Evolutionary conservation across 2,113 vertebrate species (phyloP).

Genomic region (Ploceus nigricollis): DNA sequence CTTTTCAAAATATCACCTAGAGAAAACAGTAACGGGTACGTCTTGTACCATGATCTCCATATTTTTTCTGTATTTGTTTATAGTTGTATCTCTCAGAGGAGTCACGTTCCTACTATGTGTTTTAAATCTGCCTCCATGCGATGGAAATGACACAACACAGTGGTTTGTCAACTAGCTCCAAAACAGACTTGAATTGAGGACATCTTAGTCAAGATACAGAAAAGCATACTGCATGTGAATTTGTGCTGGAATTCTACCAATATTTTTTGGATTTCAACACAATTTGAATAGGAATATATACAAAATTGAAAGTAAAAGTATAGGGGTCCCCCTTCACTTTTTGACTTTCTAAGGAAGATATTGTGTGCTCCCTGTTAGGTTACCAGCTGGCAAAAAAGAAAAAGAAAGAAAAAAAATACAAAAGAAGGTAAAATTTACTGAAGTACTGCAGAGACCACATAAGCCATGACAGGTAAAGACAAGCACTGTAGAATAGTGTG

Average conservation of each 20-base stretch:
- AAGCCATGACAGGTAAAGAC: not conserved
- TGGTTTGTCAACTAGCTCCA: not conserved
- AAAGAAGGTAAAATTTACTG: not conserved
- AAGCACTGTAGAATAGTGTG: not conserved
- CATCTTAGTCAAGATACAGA: not conserved
- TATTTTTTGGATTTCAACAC: not conserved
- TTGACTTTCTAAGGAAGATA: not conserved
- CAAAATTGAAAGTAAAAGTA: not conserved
- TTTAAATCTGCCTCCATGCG: not conserved
- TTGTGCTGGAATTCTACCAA: not conserved
- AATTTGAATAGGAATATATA: not conserved
- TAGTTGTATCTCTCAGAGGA: not conserved
- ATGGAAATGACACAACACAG: not conserved
- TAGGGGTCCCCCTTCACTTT: not conserved
- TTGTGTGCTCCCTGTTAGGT: not conserved
- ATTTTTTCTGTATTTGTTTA: not conserved
- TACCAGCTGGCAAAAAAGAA: rapidly evolving
- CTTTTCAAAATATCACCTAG: not conserved
- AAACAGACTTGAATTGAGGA: not conserved
- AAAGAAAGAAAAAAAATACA: not conserved
- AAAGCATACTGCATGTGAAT: not conserved
- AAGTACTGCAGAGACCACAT: not conserved
- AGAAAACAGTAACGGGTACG: not conserved
- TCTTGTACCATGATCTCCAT: not conserved
- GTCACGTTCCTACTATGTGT: not conserved